These are phyloP conservation scores for Myiotriccus ornatus DNA, from an alignment of 2,797 vertebrate species.

Conservation along the genomic window DNA sequence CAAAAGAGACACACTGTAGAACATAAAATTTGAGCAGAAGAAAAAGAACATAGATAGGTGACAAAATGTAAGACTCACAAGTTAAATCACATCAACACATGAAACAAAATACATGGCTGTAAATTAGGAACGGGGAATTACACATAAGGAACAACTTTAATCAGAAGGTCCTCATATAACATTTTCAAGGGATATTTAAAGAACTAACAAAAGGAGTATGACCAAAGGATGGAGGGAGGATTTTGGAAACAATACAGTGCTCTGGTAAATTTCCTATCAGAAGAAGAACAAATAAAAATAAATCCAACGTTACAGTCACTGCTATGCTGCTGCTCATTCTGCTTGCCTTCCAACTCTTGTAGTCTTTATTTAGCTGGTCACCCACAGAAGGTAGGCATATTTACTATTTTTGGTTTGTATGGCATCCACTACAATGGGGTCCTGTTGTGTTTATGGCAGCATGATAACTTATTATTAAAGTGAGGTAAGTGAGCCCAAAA, in stretches of 20 bases:
- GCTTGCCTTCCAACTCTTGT: neutral
- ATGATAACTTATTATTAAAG: neutral
- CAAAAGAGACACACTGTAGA: neutral
- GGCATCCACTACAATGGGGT: neutral
- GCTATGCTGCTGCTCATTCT: neutral
- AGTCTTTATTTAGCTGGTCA: neutral
- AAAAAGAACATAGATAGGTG: neutral
- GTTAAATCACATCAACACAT: neutral
- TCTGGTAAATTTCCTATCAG: neutral
- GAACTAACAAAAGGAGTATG: neutral
- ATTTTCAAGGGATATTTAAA: neutral
- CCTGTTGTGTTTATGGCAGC: neutral
- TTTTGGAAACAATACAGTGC: neutral
- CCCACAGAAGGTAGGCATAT: neutral
- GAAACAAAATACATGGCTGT: neutral
- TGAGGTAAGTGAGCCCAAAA: neutral
- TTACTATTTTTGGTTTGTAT: neutral
- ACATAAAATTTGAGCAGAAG: neutral
- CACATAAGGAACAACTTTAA: neutral
- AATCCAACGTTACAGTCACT: neutral
- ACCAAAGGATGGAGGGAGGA: neutral
- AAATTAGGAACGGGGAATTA: neutral
- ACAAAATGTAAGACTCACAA: neutral
- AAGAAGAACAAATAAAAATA: neutral
- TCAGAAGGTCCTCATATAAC: neutral